Conservation (phyloP, 2,888 invertebrate genomes). For the Omphaloscelis lunosa region DNA sequence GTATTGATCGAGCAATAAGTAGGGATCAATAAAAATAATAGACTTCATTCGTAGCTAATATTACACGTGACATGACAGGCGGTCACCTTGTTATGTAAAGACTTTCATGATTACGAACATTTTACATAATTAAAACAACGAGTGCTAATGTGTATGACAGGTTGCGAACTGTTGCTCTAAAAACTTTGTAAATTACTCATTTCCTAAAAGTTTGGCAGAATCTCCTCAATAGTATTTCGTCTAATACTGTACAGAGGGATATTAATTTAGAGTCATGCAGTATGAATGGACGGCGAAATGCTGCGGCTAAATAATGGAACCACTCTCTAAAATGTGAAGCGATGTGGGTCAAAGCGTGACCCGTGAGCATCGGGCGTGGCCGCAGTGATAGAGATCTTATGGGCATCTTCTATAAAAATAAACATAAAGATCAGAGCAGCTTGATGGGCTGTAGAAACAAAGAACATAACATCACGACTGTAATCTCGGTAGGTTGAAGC, state of each 20-base stretch:
- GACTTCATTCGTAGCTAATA: background rate
- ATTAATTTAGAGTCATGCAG: slow-evolving; percentile 20
- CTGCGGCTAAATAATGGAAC: slow-evolving; percentile 53
- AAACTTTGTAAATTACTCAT: background rate
- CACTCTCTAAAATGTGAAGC: slow-evolving; percentile 54
- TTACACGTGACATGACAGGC: background rate
- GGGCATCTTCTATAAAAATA: background rate
- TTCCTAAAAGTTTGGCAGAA: background rate
- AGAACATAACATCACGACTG: background rate
- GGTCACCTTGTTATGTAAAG: slow-evolving; percentile 27
- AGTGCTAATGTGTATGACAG: background rate
- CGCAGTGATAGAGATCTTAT: slow-evolving; percentile 3
- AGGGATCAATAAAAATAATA: slow-evolving; percentile 1
- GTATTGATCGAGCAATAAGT: slow-evolving; percentile 6
- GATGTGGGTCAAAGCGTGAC: slow-evolving; percentile 56
- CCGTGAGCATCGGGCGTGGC: slow-evolving; percentile 19
- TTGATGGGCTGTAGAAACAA: background rate
- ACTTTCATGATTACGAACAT: background rate
- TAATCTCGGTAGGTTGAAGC: too few relatives aligned
- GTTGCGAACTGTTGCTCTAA: background rate
- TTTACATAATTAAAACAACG: slow-evolving; percentile 9
- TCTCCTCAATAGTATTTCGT: background rate
- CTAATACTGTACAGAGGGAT: background rate
- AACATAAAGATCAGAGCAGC: background rate
- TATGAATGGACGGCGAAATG: slow-evolving; percentile 34